A percentile compares a stretch with the other conserved stretches of the same genome.
These are phyloP conservation scores for Albula goreensis DNA, from an alignment of 2,113 vertebrate species.

Conservation along the genomic window DNA sequence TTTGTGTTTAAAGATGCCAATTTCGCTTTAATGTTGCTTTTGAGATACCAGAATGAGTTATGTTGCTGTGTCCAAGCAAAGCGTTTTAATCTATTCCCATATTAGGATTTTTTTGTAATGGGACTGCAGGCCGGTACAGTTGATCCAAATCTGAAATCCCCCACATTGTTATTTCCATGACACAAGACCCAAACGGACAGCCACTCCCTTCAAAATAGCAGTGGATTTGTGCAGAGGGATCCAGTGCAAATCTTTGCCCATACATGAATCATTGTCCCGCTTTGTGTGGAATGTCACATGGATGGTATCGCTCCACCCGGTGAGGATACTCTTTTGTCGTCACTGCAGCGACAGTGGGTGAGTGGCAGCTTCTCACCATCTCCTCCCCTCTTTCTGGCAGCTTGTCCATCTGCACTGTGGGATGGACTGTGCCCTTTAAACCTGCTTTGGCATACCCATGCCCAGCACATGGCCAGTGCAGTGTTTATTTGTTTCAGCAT, in stretches of 20 bases:
- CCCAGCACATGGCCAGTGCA: background rate
- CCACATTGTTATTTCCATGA: background rate
- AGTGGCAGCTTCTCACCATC: conserved; percentile 40
- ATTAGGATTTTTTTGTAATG: background rate
- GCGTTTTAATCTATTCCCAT: background rate
- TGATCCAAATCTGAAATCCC: conserved; percentile 15
- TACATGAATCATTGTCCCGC: conserved; percentile 56
- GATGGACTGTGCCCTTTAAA: background rate
- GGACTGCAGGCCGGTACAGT: background rate
- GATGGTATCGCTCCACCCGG: conserved; percentile 22
- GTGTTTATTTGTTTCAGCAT: background rate
- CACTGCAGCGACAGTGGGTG: conserved; percentile 41
- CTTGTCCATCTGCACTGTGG: background rate
- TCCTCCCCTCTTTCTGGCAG: conserved; percentile 30
- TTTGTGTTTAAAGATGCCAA: no score
- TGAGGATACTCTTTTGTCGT: conserved; percentile 38
- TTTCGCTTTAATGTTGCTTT: background rate
- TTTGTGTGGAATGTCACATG: conserved; percentile 45
- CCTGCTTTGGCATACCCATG: background rate
- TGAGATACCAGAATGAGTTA: background rate
- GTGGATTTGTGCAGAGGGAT: background rate
- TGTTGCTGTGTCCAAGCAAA: background rate
- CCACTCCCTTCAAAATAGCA: background rate
- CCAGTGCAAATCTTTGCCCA: background rate
- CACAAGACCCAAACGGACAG: background rate